Base-by-base conservation (phyloP, 2,113 vertebrate species). In the Clarias macrocephalus region DNA sequence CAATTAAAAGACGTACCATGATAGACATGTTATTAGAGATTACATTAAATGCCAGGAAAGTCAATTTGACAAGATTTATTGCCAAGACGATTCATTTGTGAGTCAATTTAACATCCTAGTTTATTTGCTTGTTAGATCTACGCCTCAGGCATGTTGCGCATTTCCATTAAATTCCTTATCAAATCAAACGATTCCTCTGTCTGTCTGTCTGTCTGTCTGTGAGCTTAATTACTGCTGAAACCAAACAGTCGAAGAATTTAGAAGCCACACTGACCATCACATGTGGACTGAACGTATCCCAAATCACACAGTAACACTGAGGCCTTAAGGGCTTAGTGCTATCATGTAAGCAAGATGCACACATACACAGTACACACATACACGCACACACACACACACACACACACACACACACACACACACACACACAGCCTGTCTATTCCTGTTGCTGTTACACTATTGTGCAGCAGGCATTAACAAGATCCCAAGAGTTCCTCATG, bases 381-480 rank as follows among this genome's bases (percentile, higher is more conserved):
- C 23, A 30, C 65, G 21, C 63, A 57, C 18, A 73, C n/a, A 37
- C 28, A 73, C 83, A 72, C 82, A 73, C 19, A 75, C 10, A 63
- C 72, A 85, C 30, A 57, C 65, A 37, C 15, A n/a, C 23, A 82
- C n/a, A 68, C 42, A 48, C 30, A 59, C 30, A 48, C 25, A 59
- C 62, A 54, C 70, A 59, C 30, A 76, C 28, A 75, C 16, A 76
- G 33, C 83, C 28, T 62, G 15, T 48, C 59, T 57, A 65, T 23
- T 76, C 23, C 15, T 28, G 57, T 52, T 76, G 62, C 62, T 25
- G 28, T 33, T 48, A 28, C 48, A 42, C 62, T 23, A 23, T 10
- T 70, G 75, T 57, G 37, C 54, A 60, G 42, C 75, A 68, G 85
- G 25, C 77, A 80, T 86, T 86, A 86, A 86, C 54, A 70, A 86